Percentiles rank a stretch among this genome's conserved stretches.
Evolutionary conservation across 1,140 invertebrate species (phyloP).

Genomic region (Drosophila equinoxialis): DNA sequence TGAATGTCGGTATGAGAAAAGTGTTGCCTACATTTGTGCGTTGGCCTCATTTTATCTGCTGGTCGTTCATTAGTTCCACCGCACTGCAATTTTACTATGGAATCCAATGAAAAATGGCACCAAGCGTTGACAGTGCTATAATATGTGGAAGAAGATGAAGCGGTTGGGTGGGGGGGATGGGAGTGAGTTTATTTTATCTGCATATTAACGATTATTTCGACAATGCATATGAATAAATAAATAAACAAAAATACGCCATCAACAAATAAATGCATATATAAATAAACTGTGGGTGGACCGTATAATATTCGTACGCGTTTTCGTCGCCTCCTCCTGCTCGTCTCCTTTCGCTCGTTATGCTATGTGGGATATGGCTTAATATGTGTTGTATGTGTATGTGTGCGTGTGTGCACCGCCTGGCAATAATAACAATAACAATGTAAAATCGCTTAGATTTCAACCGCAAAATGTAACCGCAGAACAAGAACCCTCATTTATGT

Average conservation of each 20-base stretch:
- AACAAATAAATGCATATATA: slow-evolving; percentile 78
- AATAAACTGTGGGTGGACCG: slow-evolving; percentile 45
- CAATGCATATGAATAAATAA: slow-evolving; percentile 80
- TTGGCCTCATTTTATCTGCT: slow-evolving; percentile 23
- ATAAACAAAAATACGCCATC: slow-evolving; percentile 79
- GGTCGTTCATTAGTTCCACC: slow-evolving; percentile 43
- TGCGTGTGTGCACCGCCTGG: slow-evolving; percentile 23
- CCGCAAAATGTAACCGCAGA: slow-evolving; percentile 61
- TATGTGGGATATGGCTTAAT: slow-evolving; percentile 5
- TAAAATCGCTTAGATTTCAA: slow-evolving; percentile 80
- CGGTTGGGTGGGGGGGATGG: not conserved
- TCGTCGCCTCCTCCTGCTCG: not conserved
- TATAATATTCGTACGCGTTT: not conserved
- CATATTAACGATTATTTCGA: slow-evolving; percentile 80
- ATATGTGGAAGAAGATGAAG: not conserved
- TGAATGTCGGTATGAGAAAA: slow-evolving; percentile 16
- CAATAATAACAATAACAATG: slow-evolving; percentile 81
- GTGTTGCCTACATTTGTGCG: slow-evolving; percentile 38
- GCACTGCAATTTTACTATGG: slow-evolving; percentile 39
- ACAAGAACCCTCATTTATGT: not conserved
- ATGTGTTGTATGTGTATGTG: slow-evolving; percentile 3
- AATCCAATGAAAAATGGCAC: slow-evolving; percentile 61
- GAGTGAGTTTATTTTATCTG: slow-evolving; percentile 68
- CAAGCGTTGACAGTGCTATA: slow-evolving; percentile 50
- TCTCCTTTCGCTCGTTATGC: no score